Evolutionary conservation across 2,888 invertebrate genomes (phyloP).

Genomic region (Ischnura elegans): DNA sequence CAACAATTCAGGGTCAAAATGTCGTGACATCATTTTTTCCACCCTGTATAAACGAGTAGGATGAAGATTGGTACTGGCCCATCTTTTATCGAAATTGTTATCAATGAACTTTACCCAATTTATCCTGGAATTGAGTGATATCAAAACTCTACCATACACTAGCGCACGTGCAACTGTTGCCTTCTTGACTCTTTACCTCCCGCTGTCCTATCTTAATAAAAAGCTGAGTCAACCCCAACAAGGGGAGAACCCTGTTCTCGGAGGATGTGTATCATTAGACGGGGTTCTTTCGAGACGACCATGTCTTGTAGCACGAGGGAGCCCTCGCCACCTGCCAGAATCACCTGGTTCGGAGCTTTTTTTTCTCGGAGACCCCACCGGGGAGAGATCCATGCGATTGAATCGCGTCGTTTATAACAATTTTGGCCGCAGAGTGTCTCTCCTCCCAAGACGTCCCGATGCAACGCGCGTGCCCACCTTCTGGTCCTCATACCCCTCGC

Average conservation of each 20-base stretch:
- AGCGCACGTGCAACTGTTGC: no score
- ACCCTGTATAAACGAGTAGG: no score
- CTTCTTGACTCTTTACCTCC: no score
- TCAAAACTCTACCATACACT: no score
- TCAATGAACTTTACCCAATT: no score
- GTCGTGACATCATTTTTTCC: no score
- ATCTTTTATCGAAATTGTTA: no score
- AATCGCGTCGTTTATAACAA: slow-evolving; percentile 51
- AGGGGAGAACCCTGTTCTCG: background rate
- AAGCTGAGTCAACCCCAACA: background rate
- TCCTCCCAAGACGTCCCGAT: background rate
- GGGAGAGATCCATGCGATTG: slow-evolving; percentile 48
- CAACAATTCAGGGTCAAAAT: no score
- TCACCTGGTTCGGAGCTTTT: slow-evolving; percentile 42
- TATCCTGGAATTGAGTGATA: no score
- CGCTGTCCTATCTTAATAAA: no score
- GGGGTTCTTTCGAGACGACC: background rate
- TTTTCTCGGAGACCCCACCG: background rate
- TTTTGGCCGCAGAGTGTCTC: background rate
- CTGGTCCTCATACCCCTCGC: slow-evolving; percentile 9
- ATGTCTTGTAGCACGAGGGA: background rate
- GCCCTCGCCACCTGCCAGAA: slow-evolving; percentile 43
- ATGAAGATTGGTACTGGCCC: no score
- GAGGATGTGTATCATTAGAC: background rate
- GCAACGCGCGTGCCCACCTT: slow-evolving; percentile 34